Conservation (phyloP, 2,113 vertebrate species). For the Engystomops pustulosus region DNA sequence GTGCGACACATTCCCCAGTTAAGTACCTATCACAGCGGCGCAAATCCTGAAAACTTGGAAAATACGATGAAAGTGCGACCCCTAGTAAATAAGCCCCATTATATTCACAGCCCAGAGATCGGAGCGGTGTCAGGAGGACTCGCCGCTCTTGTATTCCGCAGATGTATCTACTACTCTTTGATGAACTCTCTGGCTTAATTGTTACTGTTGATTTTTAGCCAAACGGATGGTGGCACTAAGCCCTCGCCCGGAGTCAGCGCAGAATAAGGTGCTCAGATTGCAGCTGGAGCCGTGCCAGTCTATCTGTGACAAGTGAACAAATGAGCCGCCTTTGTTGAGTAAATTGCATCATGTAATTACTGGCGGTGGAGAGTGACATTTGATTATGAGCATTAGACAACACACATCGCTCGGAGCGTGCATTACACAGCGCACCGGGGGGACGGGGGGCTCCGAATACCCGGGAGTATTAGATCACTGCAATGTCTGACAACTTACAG, state of each 20-base stretch:
- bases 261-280: slow-evolving; percentile 5
- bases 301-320: slow-evolving; percentile 41
- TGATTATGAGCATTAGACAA: slow-evolving; percentile 45
- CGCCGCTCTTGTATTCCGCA: not conserved
- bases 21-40: too few relatives aligned
- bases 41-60: too few relatives aligned
- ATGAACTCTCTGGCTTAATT: not conserved
- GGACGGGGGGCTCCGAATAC: not conserved
- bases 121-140: not conserved
- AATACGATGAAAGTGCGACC: too few relatives aligned
- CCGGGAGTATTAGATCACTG: slow-evolving; percentile 31
- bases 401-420: slow-evolving; percentile 1
- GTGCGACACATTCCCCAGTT: too few relatives aligned
- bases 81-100: too few relatives aligned
- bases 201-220: slow-evolving; percentile 25
- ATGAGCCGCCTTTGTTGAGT: slow-evolving; percentile 39
- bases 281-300: not conserved
- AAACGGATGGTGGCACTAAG: slow-evolving; percentile 14
- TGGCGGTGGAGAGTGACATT: slow-evolving; percentile 45
- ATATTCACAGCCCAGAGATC: too few relatives aligned
- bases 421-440: slow-evolving; percentile 33
- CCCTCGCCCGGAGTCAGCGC: not conserved
- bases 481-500: not conserved
- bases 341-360: slow-evolving; percentile 54
- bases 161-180: not conserved